These are phyloP conservation scores for Otolemur garnettii DNA, from an alignment of 2,113 vertebrate species.

Conservation along the genomic window DNA sequence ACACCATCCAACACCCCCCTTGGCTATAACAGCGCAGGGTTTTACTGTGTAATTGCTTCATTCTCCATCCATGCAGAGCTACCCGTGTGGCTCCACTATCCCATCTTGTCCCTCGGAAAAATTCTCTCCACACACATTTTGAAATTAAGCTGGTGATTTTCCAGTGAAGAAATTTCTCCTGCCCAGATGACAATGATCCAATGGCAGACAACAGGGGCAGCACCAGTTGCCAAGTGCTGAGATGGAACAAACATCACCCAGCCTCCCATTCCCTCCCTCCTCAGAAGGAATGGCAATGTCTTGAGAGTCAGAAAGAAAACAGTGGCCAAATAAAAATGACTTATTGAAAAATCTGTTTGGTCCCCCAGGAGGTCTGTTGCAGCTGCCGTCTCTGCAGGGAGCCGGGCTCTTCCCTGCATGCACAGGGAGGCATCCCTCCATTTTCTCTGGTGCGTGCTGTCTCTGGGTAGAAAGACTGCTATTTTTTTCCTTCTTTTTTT, in stretches of 20 bases:
- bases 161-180: background rate
- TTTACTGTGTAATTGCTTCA: background rate
- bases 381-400: background rate
- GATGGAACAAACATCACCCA: background rate
- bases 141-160: slow-evolving; percentile 48
- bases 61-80: background rate
- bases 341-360: background rate
- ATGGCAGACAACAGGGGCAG: background rate
- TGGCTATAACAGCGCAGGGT: background rate
- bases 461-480: slow-evolving; percentile 43
- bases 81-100: background rate
- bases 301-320: slow-evolving; percentile 32
- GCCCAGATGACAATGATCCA: background rate
- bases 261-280: background rate
- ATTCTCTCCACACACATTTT: background rate
- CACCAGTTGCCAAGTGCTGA: background rate
- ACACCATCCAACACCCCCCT: background rate
- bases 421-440: fast-evolving
- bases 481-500: slow-evolving; percentile 41
- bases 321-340: slow-evolving; percentile 43
- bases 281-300: slow-evolving; percentile 6
- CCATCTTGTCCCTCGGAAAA: background rate
- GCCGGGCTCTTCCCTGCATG: background rate
- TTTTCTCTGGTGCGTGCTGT: background rate
- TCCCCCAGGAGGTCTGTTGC: background rate